phyloP scores from a whole-genome alignment of 2,888 invertebrate genomes.

The Andrena flavipes region DNA sequence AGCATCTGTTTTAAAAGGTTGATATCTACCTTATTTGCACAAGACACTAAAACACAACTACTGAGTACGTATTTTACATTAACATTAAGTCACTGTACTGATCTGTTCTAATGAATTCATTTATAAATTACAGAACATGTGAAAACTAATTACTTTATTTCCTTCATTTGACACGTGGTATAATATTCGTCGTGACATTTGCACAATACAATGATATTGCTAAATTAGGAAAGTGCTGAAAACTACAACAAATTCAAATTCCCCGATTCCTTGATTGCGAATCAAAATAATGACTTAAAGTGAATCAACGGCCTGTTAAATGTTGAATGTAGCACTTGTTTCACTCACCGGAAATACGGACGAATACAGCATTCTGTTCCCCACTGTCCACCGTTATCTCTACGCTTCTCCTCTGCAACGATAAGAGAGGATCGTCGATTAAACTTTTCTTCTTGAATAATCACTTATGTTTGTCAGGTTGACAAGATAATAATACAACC shows the following conservation, averaged over 20 bases:
- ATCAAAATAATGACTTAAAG: neutral
- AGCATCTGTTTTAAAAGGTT: too few relatives aligned
- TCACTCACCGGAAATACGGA: slow-evolving; percentile 82
- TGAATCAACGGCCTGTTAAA: neutral
- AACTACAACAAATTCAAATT: neutral
- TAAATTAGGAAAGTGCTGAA: neutral
- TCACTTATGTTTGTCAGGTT: neutral
- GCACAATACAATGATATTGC: neutral
- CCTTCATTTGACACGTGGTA: neutral
- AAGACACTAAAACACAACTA: neutral
- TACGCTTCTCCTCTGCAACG: slow-evolving; percentile 77
- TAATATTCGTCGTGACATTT: neutral
- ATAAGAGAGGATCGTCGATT: slow-evolving; percentile 52
- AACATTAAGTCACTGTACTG: neutral
- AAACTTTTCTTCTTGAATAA: slow-evolving; percentile 1
- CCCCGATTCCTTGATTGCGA: neutral
- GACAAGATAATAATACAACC: slow-evolving; percentile 10
- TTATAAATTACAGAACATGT: neutral
- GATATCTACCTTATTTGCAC: neutral
- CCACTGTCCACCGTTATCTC: slow-evolving; percentile 78
- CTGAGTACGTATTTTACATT: neutral
- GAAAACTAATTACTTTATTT: neutral
- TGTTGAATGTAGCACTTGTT: slow-evolving; percentile 14
- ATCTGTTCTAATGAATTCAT: neutral
- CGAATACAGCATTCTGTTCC: slow-evolving; percentile 79